phyloP scores from a whole-genome alignment of 2,888 invertebrate species.

The Polyommatus icarus region DNA sequence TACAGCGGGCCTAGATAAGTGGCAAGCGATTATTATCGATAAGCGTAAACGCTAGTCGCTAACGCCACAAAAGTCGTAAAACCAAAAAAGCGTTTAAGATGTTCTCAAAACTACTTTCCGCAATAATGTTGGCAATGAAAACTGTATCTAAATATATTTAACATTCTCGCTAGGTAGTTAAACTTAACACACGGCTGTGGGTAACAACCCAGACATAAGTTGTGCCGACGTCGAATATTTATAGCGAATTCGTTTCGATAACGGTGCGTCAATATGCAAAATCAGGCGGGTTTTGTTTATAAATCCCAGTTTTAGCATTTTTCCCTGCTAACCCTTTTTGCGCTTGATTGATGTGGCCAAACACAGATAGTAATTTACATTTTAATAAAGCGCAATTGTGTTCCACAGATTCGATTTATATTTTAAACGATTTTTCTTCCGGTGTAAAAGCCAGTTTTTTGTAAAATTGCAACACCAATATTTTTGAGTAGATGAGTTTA shows the following conservation, averaged over 20 bases:
- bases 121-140: background rate
- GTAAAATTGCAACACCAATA: background rate
- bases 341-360: constrained; percentile 58
- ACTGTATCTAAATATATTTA: background rate
- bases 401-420: background rate
- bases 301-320: constrained; percentile 70
- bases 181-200: background rate
- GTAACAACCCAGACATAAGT: constrained; percentile 5
- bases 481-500: background rate
- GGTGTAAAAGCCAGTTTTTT: background rate
- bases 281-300: constrained; percentile 50
- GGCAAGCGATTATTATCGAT: too few species aligned
- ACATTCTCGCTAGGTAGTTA: background rate
- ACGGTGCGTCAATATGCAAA: constrained; percentile 30
- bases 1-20: background rate
- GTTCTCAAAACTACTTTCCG: background rate
- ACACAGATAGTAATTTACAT: constrained; percentile 76
- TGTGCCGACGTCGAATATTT: constrained; percentile 26
- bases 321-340: constrained; percentile 50
- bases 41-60: too few species aligned
- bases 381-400: constrained; percentile 50
- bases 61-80: background rate
- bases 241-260: constrained; percentile 24
- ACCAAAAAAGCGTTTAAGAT: background rate
- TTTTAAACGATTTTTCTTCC: background rate